phyloP scores from a whole-genome alignment of 30 jellyfish, hydroid and myxozoan species.

The Mastigias papua region DNA sequence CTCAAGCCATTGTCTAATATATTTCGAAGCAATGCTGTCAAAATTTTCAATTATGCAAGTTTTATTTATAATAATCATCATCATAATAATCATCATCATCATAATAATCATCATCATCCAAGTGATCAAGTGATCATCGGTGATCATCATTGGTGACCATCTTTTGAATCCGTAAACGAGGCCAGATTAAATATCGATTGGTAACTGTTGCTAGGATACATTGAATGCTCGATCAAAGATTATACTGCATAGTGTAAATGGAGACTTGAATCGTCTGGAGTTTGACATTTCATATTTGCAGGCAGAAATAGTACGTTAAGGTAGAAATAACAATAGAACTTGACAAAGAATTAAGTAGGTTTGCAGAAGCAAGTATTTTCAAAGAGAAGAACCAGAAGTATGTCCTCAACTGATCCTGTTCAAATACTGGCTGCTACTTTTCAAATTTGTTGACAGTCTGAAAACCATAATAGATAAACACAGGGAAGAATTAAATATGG shows the following conservation, averaged over 20 bases:
- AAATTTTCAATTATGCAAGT: too few species aligned
- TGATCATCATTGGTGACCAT: too few species aligned
- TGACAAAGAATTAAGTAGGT: background rate
- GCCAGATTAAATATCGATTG: conserved; percentile 36
- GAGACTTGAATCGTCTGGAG: background rate
- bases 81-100: too few species aligned
- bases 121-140: too few species aligned
- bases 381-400: background rate
- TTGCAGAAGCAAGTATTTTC: background rate
- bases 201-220: conserved; percentile 33
- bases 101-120: too few species aligned
- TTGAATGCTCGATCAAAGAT: conserved; percentile 28
- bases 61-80: too few species aligned
- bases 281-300: background rate
- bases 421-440: background rate
- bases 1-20: too few species aligned
- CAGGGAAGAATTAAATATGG: conserved; percentile 39
- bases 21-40: too few species aligned
- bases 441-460: background rate
- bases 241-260: conserved; percentile 7
- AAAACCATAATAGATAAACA: background rate
- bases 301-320: background rate
- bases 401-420: too few species aligned
- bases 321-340: background rate
- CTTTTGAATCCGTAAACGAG: conserved; percentile 32